Conservation (phyloP, 2,113 vertebrate genomes). For the Pitta sordida region DNA sequence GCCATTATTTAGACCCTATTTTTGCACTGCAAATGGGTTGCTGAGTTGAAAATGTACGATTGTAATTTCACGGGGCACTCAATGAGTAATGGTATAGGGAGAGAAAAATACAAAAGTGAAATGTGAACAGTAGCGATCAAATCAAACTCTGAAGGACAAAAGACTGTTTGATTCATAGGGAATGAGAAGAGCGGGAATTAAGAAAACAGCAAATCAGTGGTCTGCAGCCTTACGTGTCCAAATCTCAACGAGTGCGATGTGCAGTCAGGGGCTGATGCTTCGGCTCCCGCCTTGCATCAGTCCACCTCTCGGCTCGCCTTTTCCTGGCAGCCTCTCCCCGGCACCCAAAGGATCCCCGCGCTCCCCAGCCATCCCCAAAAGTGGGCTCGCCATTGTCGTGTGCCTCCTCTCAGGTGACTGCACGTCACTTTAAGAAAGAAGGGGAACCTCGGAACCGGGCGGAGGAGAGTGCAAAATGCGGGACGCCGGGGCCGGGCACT, state of each 20-base stretch:
- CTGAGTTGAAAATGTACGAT: constrained; percentile 97
- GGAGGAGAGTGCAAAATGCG: not conserved
- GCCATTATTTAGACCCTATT: constrained; percentile 98
- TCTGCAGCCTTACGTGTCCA: constrained; percentile 64
- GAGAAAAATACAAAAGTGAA: constrained; percentile 79
- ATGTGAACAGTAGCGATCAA: constrained; percentile 78
- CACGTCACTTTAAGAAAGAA: not conserved
- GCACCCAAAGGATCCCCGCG: not conserved
- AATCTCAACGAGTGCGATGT: constrained; percentile 32
- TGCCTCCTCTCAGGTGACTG: not conserved
- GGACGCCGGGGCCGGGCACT: not conserved
- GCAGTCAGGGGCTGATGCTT: constrained; percentile 6
- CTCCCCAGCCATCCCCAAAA: not conserved
- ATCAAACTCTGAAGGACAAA: constrained; percentile 81
- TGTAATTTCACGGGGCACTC: constrained; percentile 96
- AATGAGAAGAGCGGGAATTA: constrained; percentile 72
- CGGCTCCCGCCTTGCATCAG: not conserved
- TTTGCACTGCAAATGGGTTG: constrained; percentile 88
- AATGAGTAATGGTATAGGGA: constrained; percentile 89
- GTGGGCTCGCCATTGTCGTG: not conserved
- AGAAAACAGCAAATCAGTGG: constrained; percentile 70
- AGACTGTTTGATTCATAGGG: constrained; percentile 59
- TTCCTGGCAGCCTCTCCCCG: not conserved
- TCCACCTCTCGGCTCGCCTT: not conserved
- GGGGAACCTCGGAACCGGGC: not conserved